These are phyloP conservation scores for Apomyelois bistriatella DNA, from an alignment of 2,888 invertebrate genomes.

Conservation along the genomic window DNA sequence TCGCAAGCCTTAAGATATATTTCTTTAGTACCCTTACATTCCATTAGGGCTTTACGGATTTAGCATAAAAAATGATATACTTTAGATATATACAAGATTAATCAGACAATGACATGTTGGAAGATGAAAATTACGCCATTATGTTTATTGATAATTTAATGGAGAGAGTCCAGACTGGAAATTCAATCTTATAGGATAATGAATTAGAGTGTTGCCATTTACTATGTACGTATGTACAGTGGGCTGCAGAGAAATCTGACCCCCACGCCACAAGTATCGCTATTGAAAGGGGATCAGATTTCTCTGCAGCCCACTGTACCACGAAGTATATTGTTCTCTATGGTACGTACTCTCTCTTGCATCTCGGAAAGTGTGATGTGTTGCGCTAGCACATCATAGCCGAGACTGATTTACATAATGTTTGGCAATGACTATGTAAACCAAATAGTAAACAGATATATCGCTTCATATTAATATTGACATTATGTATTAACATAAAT, in stretches of 20 bases:
- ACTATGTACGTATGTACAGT: no score
- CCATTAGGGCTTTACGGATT: no score
- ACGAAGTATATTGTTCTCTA: background rate
- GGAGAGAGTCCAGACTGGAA: background rate
- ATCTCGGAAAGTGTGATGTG: background rate
- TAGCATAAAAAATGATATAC: no score
- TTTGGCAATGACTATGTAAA: background rate
- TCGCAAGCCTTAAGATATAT: no score
- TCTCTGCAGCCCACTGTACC: no score
- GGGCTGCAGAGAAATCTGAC: no score
- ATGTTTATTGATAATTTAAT: background rate
- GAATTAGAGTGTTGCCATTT: background rate
- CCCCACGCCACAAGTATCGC: no score
- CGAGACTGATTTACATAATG: background rate
- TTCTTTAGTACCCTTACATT: no score
- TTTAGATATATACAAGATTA: no score
- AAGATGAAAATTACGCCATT: no score
- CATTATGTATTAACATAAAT: no score
- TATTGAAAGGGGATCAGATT: no score
- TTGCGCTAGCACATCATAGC: slow-evolving; percentile 3
- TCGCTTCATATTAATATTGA: background rate
- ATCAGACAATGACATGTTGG: background rate
- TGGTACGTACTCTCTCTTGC: background rate
- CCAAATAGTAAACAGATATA: background rate
- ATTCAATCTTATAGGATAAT: background rate